Evolutionary conservation across 2,113 vertebrate genomes (phyloP).

Genomic region (Rhombomys opimus): DNA sequence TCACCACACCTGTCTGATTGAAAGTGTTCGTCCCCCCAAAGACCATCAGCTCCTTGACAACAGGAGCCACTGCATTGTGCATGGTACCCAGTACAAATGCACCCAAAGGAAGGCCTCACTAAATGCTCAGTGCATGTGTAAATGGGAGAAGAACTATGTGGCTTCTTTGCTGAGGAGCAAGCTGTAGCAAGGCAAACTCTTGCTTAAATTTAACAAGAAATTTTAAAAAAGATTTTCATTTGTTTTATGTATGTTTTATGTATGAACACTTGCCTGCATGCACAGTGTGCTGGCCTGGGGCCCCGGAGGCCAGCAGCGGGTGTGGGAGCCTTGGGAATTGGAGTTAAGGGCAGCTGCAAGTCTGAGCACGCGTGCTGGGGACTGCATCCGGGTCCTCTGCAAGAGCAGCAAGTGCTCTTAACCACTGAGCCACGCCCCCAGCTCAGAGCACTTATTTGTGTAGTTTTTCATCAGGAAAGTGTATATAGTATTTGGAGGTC

Average conservation of each 20-base stretch:
- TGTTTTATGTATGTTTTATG: neutral
- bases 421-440: neutral
- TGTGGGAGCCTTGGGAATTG: neutral
- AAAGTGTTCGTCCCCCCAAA: neutral
- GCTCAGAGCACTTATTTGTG: neutral
- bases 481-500: neutral
- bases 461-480: slow-evolving; percentile 18
- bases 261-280: neutral
- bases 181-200: neutral
- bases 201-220: slow-evolving; percentile 10
- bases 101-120: neutral
- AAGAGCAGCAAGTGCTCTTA: neutral
- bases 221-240: neutral
- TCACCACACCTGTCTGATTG: neutral
- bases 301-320: neutral
- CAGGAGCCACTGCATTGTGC: no score
- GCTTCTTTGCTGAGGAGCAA: neutral
- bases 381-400: neutral
- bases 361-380: neutral
- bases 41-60: slow-evolving; percentile 39
- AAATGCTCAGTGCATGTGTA: neutral
- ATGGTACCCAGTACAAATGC: no score
- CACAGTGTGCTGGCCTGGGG: no score
- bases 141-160: neutral
- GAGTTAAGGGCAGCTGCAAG: neutral